Conservation (phyloP, 53 echinoderm and acorn worm species). For the Holothuria scabra region DNA sequence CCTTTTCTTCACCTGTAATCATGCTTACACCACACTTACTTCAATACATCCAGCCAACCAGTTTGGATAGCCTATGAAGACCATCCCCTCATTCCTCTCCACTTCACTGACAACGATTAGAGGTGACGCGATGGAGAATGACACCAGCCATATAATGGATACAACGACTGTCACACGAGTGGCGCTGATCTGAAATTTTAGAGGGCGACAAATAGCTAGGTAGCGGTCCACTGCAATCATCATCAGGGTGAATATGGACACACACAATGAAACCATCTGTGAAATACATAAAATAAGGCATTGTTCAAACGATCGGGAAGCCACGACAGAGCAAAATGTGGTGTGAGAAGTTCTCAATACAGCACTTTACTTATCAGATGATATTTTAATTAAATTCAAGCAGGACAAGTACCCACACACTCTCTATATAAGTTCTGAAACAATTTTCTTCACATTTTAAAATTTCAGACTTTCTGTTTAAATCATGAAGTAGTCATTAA, state of each 20-base stretch:
- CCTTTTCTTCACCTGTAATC: too few relatives aligned
- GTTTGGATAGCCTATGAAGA: slow-evolving; percentile 48
- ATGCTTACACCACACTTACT: slow-evolving; percentile 49
- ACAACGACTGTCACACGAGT: slow-evolving; percentile 61
- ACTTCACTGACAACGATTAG: slow-evolving; percentile 48
- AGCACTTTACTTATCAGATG: too few relatives aligned
- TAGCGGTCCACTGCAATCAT: slow-evolving; percentile 86
- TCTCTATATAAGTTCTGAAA: too few relatives aligned
- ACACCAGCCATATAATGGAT: slow-evolving; percentile 65
- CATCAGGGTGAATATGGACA: slow-evolving; percentile 74
- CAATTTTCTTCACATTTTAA: too few relatives aligned
- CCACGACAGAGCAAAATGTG: too few relatives aligned
- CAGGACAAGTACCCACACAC: too few relatives aligned
- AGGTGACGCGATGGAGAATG: slow-evolving; percentile 68
- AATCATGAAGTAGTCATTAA: too few relatives aligned
- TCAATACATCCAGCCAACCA: slow-evolving; percentile 80
- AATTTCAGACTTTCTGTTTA: too few relatives aligned
- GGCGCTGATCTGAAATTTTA: slow-evolving; percentile 76
- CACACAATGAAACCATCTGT: slow-evolving; percentile 68
- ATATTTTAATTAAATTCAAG: too few relatives aligned
- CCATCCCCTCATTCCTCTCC: slow-evolving; percentile 6
- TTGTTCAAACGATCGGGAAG: neutral
- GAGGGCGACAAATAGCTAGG: slow-evolving; percentile 79
- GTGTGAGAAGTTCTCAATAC: too few relatives aligned
- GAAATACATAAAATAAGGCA: slow-evolving; percentile 15